phyloP scores from a whole-genome alignment of 2,113 vertebrate genomes.

The Elgaria multicarinata region DNA sequence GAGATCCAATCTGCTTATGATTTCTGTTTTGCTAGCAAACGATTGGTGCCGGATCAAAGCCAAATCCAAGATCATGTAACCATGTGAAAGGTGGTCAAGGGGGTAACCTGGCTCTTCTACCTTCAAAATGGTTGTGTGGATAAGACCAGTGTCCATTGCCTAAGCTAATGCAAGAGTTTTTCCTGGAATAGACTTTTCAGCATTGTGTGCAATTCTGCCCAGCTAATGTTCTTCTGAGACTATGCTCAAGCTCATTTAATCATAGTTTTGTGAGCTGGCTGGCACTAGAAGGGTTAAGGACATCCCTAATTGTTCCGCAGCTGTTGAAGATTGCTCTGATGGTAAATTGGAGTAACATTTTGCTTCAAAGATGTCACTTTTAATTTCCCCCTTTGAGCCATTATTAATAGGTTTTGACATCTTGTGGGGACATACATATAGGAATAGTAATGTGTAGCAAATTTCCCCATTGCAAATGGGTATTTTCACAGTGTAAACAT shows the following conservation, averaged over 20 bases:
- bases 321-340: constrained; percentile 53
- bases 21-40: too few species aligned
- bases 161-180: fast-evolving
- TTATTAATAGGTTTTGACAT: constrained; percentile 60
- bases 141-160: neutral
- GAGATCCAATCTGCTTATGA: too few species aligned
- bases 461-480: constrained; percentile 5
- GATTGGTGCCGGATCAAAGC: neutral
- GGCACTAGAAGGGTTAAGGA: constrained; percentile 31
- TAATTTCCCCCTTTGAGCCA: constrained; percentile 44
- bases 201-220: fast-evolving
- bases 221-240: fast-evolving
- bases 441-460: constrained; percentile 41
- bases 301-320: neutral
- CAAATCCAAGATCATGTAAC: neutral
- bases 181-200: neutral
- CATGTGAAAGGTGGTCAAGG: neutral
- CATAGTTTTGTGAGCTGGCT: fast-evolving
- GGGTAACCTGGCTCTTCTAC: neutral
- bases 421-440: neutral
- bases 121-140: neutral
- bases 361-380: constrained; percentile 61
- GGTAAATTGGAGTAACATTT: constrained; percentile 53
- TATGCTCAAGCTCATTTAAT: fast-evolving
- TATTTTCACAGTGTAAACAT: constrained; percentile 42